A percentile compares a stretch with the other conserved stretches of the same genome.
Evolutionary conservation across 2,888 invertebrate species (phyloP).

Genomic region (Ennomos erosarius): DNA sequence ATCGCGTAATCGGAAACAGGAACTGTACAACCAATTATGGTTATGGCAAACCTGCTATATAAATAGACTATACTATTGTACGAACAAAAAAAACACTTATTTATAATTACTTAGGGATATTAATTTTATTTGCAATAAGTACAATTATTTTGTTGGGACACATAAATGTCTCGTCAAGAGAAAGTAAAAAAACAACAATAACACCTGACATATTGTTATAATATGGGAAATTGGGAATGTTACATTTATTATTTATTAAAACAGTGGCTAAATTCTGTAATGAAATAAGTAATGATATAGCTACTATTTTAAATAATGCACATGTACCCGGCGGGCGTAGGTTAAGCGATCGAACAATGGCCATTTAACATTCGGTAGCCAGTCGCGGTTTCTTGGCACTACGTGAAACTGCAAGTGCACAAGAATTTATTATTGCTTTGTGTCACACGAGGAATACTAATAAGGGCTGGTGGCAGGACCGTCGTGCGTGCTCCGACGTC

Average conservation of each 20-base stretch:
- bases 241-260: too few relatives aligned
- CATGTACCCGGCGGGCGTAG: too few relatives aligned
- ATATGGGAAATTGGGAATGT: too few relatives aligned
- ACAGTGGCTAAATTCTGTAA: too few relatives aligned
- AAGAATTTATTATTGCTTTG: constrained; percentile 77
- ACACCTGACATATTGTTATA: too few relatives aligned
- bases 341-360: constrained; percentile 57
- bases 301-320: too few relatives aligned
- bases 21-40: constrained; percentile 59
- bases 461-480: constrained; percentile 56
- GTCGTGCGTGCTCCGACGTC: constrained; percentile 61
- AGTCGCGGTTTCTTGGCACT: constrained; percentile 76
- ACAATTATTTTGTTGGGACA: too few relatives aligned
- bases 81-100: background rate
- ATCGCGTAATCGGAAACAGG: constrained; percentile 68
- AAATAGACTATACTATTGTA: constrained; percentile 14
- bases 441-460: constrained; percentile 77
- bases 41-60: constrained; percentile 50
- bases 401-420: constrained; percentile 83
- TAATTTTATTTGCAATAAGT: too few relatives aligned
- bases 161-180: too few relatives aligned
- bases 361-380: constrained; percentile 77
- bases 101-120: too few relatives aligned
- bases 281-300: too few relatives aligned
- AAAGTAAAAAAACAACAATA: too few relatives aligned